phyloP scores from a whole-genome alignment of 2,888 invertebrate species.

The Coremacera marginata region DNA sequence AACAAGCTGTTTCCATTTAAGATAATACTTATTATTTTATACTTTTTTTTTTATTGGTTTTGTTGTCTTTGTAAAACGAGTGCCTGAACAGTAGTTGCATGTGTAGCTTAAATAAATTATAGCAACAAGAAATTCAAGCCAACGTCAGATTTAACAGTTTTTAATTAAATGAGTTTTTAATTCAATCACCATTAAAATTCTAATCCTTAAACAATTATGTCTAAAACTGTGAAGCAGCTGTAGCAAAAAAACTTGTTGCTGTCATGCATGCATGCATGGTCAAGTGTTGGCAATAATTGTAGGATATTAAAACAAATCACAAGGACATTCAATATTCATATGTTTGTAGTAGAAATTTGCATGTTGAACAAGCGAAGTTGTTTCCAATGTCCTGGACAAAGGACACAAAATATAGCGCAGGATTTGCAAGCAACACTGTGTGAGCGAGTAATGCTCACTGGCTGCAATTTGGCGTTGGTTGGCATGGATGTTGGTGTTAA shows the following conservation, averaged over 20 bases:
- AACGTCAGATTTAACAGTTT: no score
- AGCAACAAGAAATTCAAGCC: no score
- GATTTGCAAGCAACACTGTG: background rate
- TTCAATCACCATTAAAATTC: no score
- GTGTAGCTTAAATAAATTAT: no score
- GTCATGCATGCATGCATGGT: background rate
- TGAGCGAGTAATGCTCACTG: background rate
- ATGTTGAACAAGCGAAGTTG: background rate
- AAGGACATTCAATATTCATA: constrained; percentile 21
- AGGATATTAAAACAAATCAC: constrained; percentile 22
- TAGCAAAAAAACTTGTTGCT: background rate
- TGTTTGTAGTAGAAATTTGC: constrained; percentile 12
- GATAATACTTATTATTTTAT: no score
- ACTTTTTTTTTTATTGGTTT: no score
- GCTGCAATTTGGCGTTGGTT: background rate
- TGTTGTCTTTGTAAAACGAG: no score
- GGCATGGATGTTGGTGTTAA: background rate
- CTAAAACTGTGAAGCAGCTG: background rate
- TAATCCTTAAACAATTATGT: no score
- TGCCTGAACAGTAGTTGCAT: no score
- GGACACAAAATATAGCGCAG: background rate
- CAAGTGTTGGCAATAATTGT: constrained; percentile 11
- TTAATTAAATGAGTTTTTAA: no score
- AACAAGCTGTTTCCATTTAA: no score
- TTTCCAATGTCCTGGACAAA: constrained; percentile 10